A percentile compares a stretch with the other conserved stretches of the same genome.
Conservation (phyloP, 2,113 vertebrate genomes). For the Strigops habroptila region DNA sequence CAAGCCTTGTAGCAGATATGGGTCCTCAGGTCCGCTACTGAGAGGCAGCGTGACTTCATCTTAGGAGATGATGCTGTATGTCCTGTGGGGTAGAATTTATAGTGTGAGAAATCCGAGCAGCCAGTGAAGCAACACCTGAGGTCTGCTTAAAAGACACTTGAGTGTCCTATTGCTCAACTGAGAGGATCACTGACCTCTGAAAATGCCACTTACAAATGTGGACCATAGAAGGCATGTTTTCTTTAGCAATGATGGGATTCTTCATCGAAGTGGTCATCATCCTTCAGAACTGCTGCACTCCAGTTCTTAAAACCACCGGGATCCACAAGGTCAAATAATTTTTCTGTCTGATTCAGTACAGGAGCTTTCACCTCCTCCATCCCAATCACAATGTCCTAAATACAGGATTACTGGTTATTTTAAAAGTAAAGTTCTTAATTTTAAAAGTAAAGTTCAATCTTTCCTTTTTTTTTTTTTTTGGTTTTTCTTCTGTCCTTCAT, state of each 20-base stretch:
- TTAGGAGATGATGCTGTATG: neutral
- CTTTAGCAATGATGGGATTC: neutral
- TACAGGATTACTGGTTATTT: neutral
- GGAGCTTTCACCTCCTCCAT: neutral
- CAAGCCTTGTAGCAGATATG: neutral
- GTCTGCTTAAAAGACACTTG: neutral
- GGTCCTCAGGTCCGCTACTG: neutral
- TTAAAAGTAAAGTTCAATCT: neutral
- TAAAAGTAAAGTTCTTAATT: neutral
- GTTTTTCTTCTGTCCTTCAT: neutral
- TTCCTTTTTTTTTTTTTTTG: neutral
- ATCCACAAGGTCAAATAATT: neutral
- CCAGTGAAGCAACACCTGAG: neutral
- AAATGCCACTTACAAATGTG: neutral
- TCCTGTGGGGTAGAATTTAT: neutral
- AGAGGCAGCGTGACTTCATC: fast-evolving
- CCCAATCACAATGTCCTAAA: neutral
- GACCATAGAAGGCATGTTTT: neutral
- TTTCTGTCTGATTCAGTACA: neutral
- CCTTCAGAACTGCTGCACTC: neutral
- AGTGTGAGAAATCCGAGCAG: neutral
- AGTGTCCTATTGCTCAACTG: neutral
- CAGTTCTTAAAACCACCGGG: neutral
- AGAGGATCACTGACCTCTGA: fast-evolving
- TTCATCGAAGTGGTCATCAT: neutral